Evolutionary conservation across 2,888 invertebrate genomes (phyloP), one percentile per base, ranked within the genome.

Genomic region (Agrypnus murinus): DNA sequence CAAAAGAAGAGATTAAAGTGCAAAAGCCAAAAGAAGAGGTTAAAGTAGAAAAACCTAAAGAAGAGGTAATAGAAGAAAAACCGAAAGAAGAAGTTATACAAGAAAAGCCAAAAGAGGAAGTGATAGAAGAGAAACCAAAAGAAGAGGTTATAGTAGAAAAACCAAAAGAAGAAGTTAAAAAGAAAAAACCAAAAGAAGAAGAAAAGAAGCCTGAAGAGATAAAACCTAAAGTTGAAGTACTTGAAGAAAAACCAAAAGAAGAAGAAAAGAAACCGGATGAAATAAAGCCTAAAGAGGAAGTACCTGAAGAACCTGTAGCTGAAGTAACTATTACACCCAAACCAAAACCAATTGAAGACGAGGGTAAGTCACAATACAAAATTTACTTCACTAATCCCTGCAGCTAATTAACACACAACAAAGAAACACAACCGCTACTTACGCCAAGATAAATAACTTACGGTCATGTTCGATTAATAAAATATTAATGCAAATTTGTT

Each of bases 311-410:
- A 10, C 79, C 75, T 10, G 76, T 75, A 60, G 74, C 77, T 25
- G 53, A 43, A 57, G 25, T 65, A 25, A 86, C 87, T 78, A 86
- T 87, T 58, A 86, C 87, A 72, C 89, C 84, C 77, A 87, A 84
- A 6, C 86, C 87, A 15, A 87, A 86, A 75, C 85, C 87, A 10
- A 82, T 83, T 46, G 82, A 86, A 77, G 90, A 91, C 80, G 90
- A 91, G 80, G 88, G 88, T 93, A 17, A 48, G 48, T 48, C 92
- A 80, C 90, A 91, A 19, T 46, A 25, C 25, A 25, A 5, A 25
- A 25, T 25, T 43, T 19, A 46, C 46, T 46, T 46, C 15, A 9
- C 19, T 81, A 60, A 75, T 77, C 0, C 72, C 72, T 2, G 79
- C 81, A 34, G 81, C 73, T 64, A 12, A 72, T 81, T 46, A 77